Conservation (phyloP, 2,888 invertebrate genomes). For the Noctua pronuba region DNA sequence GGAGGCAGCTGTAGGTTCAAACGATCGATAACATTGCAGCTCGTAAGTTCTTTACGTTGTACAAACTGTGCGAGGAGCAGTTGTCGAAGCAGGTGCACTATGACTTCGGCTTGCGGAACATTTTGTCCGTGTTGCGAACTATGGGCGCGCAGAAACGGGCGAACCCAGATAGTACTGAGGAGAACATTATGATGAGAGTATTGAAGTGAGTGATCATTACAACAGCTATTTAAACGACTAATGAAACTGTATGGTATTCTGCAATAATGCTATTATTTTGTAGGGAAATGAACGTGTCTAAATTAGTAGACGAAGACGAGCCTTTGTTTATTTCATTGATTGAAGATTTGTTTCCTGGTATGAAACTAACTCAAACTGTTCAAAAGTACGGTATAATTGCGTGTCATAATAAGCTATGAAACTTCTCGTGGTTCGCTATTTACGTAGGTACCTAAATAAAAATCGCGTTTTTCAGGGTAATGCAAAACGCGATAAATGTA, state of each 20-base stretch:
- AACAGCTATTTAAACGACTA: background rate
- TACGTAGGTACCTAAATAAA: background rate
- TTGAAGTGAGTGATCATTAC: conserved; percentile 86
- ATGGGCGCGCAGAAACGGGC: conserved; percentile 95
- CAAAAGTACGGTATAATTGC: conserved; percentile 74
- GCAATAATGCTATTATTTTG: conserved; percentile 28
- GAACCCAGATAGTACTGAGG: conserved; percentile 96
- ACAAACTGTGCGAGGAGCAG: conserved; percentile 97
- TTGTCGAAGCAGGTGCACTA: conserved; percentile 97
- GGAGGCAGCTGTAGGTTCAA: background rate
- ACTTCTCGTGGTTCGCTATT: background rate
- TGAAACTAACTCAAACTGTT: conserved; percentile 93
- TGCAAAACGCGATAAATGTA: conserved; percentile 93
- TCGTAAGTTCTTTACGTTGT: conserved; percentile 96
- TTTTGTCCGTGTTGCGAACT: conserved; percentile 94
- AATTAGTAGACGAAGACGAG: conserved; percentile 97
- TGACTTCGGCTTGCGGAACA: conserved; percentile 95
- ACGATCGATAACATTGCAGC: conserved; percentile 73
- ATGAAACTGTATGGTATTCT: background rate
- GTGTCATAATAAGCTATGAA: background rate
- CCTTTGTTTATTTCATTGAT: conserved; percentile 96
- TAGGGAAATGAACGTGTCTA: conserved; percentile 98
- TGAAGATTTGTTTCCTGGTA: conserved; percentile 97
- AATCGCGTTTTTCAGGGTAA: conserved; percentile 88
- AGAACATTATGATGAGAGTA: conserved; percentile 97